Evolutionary conservation across 2,113 vertebrate species (phyloP), one percentile per base, ranked within the genome.

Genomic region (Leptobrachium ailaonicum): DNA sequence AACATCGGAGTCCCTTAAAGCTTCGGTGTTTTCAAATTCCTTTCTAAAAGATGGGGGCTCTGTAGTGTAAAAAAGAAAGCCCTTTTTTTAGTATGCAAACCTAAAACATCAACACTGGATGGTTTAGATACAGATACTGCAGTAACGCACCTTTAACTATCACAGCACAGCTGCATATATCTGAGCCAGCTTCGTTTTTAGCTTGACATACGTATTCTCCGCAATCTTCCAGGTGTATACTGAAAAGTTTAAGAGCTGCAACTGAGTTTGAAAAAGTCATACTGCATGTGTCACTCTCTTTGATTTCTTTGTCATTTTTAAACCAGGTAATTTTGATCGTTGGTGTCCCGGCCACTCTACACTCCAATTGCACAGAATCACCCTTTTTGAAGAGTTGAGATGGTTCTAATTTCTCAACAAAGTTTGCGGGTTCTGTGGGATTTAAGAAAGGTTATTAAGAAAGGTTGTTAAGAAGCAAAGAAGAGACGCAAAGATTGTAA

Each of bases 131-230:
- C 45, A 12, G 4, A 5, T 41, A 81, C 41, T 47, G 2, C 11
- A 53, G 78, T 90, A 94, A 91, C 96, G 84, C 86, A 99, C 98
- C 98, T 99, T 99, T 98, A 85, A 99, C 88, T 83, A 94, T 94
- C 20, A 99, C 84, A 82, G 96, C 77, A 60, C 95, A 93, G 87
- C 94, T 92, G 87, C 95, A 98, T 84, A 91, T 94, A 77, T 98
- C 97, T 85, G 89, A 96, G 76, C 97, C 98, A 77, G 96, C 97
- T 58, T 98, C 96, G n/a, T 96, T 98, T 86, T 93, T 94, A 11
- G 94, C 97, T 84, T 96, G 89, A 1, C 98, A 99, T 71, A 95
- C 88, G 73, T 97, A 99, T 86, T 97, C 95, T 0, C 97, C 97
- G 81, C 92, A 94, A 83, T 98, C 96, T 87, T 95, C 94, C 8